Conservation (phyloP, 2,113 vertebrate genomes). For the Anseranas semipalmata region DNA sequence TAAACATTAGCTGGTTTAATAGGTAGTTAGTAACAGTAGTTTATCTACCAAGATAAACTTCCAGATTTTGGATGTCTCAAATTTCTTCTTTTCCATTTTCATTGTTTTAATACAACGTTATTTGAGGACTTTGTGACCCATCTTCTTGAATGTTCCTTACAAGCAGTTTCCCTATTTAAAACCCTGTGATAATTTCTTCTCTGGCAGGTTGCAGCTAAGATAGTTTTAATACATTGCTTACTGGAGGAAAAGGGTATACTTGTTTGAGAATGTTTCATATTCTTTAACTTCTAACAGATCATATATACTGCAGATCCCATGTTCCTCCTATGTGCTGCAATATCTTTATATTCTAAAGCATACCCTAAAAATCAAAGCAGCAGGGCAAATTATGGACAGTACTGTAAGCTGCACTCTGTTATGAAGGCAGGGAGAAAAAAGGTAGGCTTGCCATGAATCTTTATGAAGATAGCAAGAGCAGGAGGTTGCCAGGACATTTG, state of each 20-base stretch:
- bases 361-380: neutral
- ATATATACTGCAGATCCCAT: neutral
- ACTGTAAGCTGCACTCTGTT: neutral
- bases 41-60: slow-evolving; percentile 72
- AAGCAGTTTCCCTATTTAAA: neutral
- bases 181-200: neutral
- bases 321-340: neutral
- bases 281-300: neutral
- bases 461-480: neutral
- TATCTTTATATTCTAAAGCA: neutral
- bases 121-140: neutral
- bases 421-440: neutral
- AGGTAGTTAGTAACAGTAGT: slow-evolving; percentile 66
- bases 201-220: neutral
- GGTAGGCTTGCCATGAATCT: neutral
- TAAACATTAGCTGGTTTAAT: slow-evolving; percentile 72
- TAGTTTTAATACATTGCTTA: neutral
- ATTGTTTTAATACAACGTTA: slow-evolving; percentile 42
- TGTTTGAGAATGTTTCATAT: neutral
- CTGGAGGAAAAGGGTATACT: neutral
- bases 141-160: slow-evolving; percentile 1
- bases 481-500: neutral
- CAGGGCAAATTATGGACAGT: neutral
- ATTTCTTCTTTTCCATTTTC: slow-evolving; percentile 61
- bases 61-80: slow-evolving; percentile 43